Percentiles rank a stretch among this genome's conserved stretches.
Evolutionary conservation across 2,113 vertebrate genomes (phyloP).

Genomic region (Dromiciops gliroides): DNA sequence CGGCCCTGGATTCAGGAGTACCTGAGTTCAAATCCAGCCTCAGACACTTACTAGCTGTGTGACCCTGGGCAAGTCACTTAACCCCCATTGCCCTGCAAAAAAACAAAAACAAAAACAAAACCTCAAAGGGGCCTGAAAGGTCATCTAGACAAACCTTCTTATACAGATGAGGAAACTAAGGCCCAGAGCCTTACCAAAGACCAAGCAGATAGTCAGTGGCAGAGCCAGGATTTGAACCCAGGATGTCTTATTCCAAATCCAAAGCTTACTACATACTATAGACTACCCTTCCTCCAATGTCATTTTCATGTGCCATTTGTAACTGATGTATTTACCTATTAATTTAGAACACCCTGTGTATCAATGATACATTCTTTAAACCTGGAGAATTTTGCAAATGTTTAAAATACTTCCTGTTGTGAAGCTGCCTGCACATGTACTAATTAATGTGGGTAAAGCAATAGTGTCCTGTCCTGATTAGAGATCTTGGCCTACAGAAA

Average conservation of each 20-base stretch:
- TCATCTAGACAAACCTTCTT: neutral
- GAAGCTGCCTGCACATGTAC: neutral
- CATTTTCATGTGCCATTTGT: neutral
- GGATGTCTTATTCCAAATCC: neutral
- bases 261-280: neutral
- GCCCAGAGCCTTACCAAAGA: neutral
- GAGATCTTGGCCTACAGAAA: neutral
- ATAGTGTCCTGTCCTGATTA: constrained; percentile 15
- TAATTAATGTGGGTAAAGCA: neutral
- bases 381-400: constrained; percentile 36
- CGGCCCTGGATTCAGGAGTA: too few species aligned
- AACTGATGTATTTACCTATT: neutral
- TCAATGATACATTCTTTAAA: constrained; percentile 12
- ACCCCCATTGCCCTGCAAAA: too few species aligned
- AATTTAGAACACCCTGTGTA: neutral
- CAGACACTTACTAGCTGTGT: too few species aligned
- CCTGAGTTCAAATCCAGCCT: too few species aligned
- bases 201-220: neutral
- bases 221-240: neutral
- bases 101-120: too few species aligned
- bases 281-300: neutral
- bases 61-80: too few species aligned
- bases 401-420: constrained; percentile 16
- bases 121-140: neutral
- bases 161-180: neutral